Base-by-base conservation (phyloP, 2,888 invertebrate species). In the Synergus japonicus region DNA sequence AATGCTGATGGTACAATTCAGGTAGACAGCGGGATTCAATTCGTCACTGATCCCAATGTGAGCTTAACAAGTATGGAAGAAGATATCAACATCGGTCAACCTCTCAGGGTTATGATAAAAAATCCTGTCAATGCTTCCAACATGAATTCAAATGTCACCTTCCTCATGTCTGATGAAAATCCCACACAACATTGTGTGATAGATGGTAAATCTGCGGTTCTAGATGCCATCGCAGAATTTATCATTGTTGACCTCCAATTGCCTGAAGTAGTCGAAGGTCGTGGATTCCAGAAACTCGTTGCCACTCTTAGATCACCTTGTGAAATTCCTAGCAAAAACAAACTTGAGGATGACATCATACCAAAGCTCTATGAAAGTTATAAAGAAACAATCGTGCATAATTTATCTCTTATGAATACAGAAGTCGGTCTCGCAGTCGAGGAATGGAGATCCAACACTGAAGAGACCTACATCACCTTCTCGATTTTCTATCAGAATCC, bases 211-310 rank as follows among this genome's bases (percentile, higher is more conserved):
- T 88, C 91, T 13, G 73, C 73, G 2, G 90, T 93, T 2, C 92
- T 92, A 0, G 93, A 93, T 82, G 92, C 93, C 4, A 92, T 93
- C 58, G 90, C 92, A 2, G 93, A 93, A 81, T 93, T 93, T 82
- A 89, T 93, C 46, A 91, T 93, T 66, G 90, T 92, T 85, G 93
- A 93, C 80, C 86, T 93, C 13, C 93, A 93, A 78, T 85, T 92
- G 22, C 93, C 93, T 1, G 92, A 93, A 78, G 90, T 93, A 22
- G 93, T 93, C 0, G 93, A 93, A 81, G 93, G 93, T 5, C 88
- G 90, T 84, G 93, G 93, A 22, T 93, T 93, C 83, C 93, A 93
- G 81, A 89, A 92, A 73, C 87, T 93, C 2, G 89, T 93, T 0
- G 93, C 93, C 0, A 92, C 93, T 0, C 84, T 93, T 1, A 90